phyloP scores from a whole-genome alignment of 2,797 vertebrate species.

The Scolopax rusticola region DNA sequence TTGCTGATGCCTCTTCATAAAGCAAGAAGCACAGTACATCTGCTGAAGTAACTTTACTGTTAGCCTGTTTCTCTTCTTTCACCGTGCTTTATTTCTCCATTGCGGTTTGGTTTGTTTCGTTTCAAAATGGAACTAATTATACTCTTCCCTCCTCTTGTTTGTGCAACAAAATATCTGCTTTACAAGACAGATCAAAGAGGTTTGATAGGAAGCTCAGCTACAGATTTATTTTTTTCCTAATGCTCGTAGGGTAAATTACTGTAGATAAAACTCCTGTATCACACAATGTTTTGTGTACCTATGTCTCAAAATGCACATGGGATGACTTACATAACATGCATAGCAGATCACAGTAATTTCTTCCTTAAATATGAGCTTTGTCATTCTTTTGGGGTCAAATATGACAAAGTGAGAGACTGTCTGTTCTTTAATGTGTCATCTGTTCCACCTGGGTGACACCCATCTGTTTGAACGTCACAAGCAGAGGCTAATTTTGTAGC shows the following conservation, averaged over 20 bases:
- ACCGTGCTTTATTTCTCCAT: not conserved
- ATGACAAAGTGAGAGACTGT: conserved; percentile 19
- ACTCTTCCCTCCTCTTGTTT: not conserved
- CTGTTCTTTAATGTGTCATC: conserved; percentile 52
- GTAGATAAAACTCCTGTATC: not conserved
- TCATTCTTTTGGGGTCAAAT: conserved; percentile 1
- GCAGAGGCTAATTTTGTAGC: conserved; percentile 33
- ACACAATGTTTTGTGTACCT: not conserved
- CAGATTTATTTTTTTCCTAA: not conserved
- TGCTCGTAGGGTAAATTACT: not conserved
- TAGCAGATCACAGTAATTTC: not conserved
- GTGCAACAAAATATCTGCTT: not conserved
- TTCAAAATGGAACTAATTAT: not conserved
- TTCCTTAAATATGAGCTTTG: conserved; percentile 20
- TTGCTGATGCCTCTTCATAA: not conserved
- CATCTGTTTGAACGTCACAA: conserved; percentile 15
- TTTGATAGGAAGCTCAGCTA: not conserved
- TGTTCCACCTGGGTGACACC: conserved; percentile 59
- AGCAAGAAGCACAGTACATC: not conserved
- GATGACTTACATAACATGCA: not conserved
- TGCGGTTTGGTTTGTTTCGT: not conserved
- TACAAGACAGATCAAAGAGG: not conserved
- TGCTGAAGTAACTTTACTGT: not conserved
- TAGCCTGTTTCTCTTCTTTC: not conserved
- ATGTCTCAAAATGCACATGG: not conserved